Evolutionary conservation across 2,888 invertebrate species (phyloP).

Genomic region (Girardia tigrina): DNA sequence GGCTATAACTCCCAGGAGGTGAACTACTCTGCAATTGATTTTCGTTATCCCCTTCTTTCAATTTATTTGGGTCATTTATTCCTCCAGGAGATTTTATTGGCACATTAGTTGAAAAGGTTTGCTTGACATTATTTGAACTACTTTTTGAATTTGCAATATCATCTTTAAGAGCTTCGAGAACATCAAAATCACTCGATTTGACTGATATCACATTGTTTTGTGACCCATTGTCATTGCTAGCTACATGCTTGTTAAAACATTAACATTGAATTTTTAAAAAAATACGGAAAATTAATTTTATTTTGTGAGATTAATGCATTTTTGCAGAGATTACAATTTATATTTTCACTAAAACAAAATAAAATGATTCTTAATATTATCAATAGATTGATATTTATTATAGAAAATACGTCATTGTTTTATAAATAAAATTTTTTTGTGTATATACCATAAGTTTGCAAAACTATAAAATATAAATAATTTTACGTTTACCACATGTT

Average conservation of each 20-base stretch:
- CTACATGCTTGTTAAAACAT: background rate
- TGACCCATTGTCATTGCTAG: conserved; percentile 34
- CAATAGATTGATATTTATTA: too few relatives aligned
- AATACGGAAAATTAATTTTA: too few relatives aligned
- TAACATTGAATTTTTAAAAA: too few relatives aligned
- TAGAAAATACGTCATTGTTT: too few relatives aligned
- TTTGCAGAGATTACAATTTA: too few relatives aligned
- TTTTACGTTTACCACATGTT: too few relatives aligned
- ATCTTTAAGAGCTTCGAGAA: conserved; percentile 78
- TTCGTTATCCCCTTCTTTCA: background rate
- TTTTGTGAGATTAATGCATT: too few relatives aligned
- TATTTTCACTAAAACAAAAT: too few relatives aligned
- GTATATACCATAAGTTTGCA: too few relatives aligned
- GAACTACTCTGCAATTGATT: conserved; percentile 31
- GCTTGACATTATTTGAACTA: conserved; percentile 20
- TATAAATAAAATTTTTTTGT: too few relatives aligned
- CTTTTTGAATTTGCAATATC: conserved; percentile 53
- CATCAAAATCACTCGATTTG: conserved; percentile 76
- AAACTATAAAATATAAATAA: too few relatives aligned
- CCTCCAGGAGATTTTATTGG: conserved; percentile 21
- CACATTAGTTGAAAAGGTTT: conserved; percentile 37
- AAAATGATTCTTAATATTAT: too few relatives aligned
- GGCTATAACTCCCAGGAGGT: conserved; percentile 51
- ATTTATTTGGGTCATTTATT: background rate
- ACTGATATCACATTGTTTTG: conserved; percentile 68